Conservation (phyloP, 2,888 invertebrate species). For the Pristionchus exspectatus region DNA sequence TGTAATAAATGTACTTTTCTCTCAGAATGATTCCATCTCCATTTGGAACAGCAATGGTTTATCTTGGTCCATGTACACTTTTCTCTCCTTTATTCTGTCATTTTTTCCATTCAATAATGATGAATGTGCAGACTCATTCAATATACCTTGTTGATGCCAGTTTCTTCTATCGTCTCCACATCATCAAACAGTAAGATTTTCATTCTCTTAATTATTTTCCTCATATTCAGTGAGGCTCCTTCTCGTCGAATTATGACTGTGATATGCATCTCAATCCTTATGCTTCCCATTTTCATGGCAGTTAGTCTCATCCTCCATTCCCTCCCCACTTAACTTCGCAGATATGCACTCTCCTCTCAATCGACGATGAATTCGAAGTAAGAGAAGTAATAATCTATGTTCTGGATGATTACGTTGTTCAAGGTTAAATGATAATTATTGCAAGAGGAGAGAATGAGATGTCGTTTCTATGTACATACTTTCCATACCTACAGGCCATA, state of each 20-base stretch:
- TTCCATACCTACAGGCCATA: not conserved
- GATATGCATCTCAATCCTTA: no score
- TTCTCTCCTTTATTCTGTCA: not conserved
- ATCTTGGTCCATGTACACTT: not conserved
- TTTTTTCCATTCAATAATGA: not conserved
- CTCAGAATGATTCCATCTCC: not conserved
- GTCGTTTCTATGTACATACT: not conserved
- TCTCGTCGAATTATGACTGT: no score
- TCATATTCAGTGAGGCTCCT: no score
- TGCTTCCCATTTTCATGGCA: no score
- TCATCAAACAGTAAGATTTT: not conserved
- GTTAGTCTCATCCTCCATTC: not conserved
- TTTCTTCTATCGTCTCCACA: not conserved
- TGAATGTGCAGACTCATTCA: not conserved
- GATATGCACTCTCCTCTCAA: not conserved
- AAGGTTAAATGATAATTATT: not conserved
- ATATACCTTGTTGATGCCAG: not conserved
- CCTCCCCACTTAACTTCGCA: not conserved
- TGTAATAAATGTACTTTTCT: not conserved
- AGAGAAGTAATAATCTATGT: not conserved
- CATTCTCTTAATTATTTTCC: no score
- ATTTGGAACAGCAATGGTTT: not conserved
- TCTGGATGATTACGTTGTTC: not conserved
- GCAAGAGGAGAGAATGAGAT: no score
- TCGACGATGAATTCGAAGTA: not conserved